Percentiles rank a stretch among this genome's conserved stretches.
Conservation (phyloP, 2,797 vertebrate species). For the Neosalanx taihuensis region DNA sequence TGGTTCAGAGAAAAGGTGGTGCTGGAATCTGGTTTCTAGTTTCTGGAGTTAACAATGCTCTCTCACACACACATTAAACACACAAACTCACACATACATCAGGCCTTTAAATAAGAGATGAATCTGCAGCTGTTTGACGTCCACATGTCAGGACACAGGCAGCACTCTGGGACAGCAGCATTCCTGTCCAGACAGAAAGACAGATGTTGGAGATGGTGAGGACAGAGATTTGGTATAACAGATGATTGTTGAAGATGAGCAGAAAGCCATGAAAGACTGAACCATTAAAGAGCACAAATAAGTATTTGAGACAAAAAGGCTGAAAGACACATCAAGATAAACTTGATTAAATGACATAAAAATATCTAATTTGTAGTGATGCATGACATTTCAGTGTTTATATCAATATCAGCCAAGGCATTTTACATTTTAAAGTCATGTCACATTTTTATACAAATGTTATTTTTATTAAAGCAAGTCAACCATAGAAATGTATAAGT, state of each 20-base stretch:
- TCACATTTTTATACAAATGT: too few species aligned
- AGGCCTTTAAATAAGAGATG: neutral
- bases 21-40: neutral
- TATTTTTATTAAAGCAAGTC: too few species aligned
- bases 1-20: neutral
- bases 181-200: slow-evolving; percentile 20
- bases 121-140: slow-evolving; percentile 2
- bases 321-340: neutral
- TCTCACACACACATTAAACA: slow-evolving; percentile 7
- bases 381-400: too few species aligned
- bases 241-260: neutral
- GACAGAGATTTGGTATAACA: neutral
- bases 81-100: neutral
- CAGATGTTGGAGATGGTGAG: slow-evolving; percentile 12
- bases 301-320: neutral
- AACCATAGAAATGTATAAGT: too few species aligned
- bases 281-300: neutral
- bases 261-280: neutral
- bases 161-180: slow-evolving; percentile 8
- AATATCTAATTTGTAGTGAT: too few species aligned
- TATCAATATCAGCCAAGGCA: too few species aligned
- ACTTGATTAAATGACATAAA: too few species aligned
- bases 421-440: too few species aligned
- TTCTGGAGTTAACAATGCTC: neutral
- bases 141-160: neutral